Evolutionary conservation across 2,797 vertebrate species (phyloP).

Genomic region (Phrynocephalus forsythii): DNA sequence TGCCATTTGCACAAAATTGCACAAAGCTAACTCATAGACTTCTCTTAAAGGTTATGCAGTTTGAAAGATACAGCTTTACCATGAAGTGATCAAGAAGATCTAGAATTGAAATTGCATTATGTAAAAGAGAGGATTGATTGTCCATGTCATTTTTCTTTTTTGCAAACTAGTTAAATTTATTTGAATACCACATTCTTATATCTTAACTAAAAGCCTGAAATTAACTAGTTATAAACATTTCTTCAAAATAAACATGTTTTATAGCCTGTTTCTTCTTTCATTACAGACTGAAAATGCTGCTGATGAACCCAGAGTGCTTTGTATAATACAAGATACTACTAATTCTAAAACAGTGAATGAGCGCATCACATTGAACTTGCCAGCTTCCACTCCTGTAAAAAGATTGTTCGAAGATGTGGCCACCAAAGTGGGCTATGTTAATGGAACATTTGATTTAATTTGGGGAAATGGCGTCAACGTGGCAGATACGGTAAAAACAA

Average conservation of each 20-base stretch:
- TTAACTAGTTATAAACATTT: background rate
- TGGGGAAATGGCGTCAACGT: slow-evolving; percentile 84
- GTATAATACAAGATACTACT: slow-evolving; percentile 97
- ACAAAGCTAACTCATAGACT: background rate
- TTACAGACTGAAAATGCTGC: slow-evolving; percentile 96
- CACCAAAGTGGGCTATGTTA: slow-evolving; percentile 92
- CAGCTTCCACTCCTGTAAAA: slow-evolving; percentile 90
- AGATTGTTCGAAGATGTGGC: slow-evolving; percentile 92
- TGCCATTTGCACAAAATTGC: background rate
- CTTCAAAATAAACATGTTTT: background rate
- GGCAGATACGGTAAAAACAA: slow-evolving; percentile 79
- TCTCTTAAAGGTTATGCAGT: background rate
- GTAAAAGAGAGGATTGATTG: background rate
- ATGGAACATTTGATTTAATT: slow-evolving; percentile 89
- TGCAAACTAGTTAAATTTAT: background rate
- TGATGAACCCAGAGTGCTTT: slow-evolving; percentile 95
- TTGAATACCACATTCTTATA: background rate
- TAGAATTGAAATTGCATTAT: background rate
- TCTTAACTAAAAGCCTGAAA: background rate
- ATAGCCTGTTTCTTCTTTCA: slow-evolving; percentile 33
- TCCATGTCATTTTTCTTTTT: background rate
- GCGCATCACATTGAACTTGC: slow-evolving; percentile 93
- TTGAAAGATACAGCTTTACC: background rate
- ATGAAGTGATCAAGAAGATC: background rate
- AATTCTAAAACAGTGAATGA: slow-evolving; percentile 92